phyloP scores from a whole-genome alignment of 2,797 vertebrate genomes.

The Bradypodion pumilum region DNA sequence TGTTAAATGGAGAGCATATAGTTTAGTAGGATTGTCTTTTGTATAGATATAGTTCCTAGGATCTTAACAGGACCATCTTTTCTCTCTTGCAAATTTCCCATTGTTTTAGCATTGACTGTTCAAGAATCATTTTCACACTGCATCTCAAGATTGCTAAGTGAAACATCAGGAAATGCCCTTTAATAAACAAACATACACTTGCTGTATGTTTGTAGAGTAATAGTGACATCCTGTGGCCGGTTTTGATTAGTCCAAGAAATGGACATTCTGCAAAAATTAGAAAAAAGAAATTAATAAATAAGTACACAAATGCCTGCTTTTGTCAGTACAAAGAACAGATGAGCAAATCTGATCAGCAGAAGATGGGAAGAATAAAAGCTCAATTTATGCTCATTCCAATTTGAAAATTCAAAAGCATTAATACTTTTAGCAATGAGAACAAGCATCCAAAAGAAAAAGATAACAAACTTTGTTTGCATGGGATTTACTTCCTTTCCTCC shows the following conservation, averaged over 20 bases:
- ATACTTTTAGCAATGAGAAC: background rate
- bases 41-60: background rate
- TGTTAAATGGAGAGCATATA: background rate
- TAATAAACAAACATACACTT: slow-evolving; percentile 57
- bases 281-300: slow-evolving; percentile 12
- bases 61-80: background rate
- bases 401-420: slow-evolving; percentile 27
- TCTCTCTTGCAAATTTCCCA: background rate
- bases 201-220: slow-evolving; percentile 78
- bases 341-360: slow-evolving; percentile 8
- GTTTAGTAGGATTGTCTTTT: background rate
- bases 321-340: background rate
- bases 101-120: background rate
- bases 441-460: background rate
- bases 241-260: slow-evolving; percentile 66
- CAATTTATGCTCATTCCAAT: slow-evolving; percentile 25
- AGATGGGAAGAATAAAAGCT: background rate
- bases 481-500: slow-evolving; percentile 38
- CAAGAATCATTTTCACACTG: background rate
- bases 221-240: slow-evolving; percentile 83
- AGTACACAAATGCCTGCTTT: slow-evolving; percentile 30
- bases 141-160: background rate
- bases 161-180: slow-evolving; percentile 35
- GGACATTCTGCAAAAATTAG: slow-evolving; percentile 53
- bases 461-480: slow-evolving; percentile 11